phyloP scores from a whole-genome alignment of 2,888 invertebrate genomes.

The Conus canariensis region DNA sequence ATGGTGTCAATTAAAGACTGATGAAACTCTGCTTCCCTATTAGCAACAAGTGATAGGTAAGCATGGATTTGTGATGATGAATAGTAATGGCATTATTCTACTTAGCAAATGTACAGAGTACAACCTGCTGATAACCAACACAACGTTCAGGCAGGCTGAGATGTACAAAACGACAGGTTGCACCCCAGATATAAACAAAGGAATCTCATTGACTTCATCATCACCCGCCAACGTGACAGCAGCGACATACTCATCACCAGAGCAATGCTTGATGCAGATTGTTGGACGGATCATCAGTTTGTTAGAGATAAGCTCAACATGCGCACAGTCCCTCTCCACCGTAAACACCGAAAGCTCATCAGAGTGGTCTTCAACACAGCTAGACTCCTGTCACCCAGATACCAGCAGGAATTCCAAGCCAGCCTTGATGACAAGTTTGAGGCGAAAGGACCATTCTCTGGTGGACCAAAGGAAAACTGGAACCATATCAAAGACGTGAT shows the following conservation, averaged over 20 bases:
- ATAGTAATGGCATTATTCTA: neutral
- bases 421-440: slow-evolving; percentile 26
- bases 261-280: neutral
- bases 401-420: neutral
- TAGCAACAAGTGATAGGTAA: neutral
- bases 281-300: neutral
- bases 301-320: neutral
- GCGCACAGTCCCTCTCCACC: neutral
- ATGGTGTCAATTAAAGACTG: slow-evolving; percentile 5
- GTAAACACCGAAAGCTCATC: neutral
- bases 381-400: neutral
- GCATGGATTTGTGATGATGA: neutral
- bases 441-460: neutral
- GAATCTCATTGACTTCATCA: slow-evolving; percentile 16
- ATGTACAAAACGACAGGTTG: slow-evolving; percentile 9
- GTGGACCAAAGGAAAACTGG: neutral
- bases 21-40: slow-evolving; percentile 30
- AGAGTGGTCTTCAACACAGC: neutral
- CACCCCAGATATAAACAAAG: slow-evolving; percentile 16
- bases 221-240: neutral
- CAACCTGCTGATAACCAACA: neutral
- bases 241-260: neutral
- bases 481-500: neutral
- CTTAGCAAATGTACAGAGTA: neutral
- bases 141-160: neutral